Evolutionary conservation across 23 tunicate species (phyloP), one percentile per base, ranked within the genome.

Genomic region (Halocynthia roretzi): DNA sequence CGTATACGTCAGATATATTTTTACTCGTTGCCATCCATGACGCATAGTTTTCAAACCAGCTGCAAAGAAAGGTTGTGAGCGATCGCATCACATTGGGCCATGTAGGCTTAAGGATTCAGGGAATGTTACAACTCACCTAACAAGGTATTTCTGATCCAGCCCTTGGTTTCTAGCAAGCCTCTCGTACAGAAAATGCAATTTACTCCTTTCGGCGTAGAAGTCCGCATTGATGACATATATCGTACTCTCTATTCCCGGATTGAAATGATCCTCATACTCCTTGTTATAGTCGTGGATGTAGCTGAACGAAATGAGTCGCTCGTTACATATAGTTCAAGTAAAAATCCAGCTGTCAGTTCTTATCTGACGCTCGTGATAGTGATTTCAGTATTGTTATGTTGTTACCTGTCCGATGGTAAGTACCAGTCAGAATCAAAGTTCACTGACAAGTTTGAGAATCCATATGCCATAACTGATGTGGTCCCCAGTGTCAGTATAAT

Each of bases 381-480:
- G 2, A 31, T 31, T 31, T 31, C 44, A 31, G 44, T 31, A 31
- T 31, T 31, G 44, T 31, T 0, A 31, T 31, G 44, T 31, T n/a
- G 14, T 68, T 56, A 80, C 83, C 83, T 80, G 18, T 68, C 61
- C 14, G 5, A 53, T 7, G 68, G 70, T 4, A 68, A 18, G 40
- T 56, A 80, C 83, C 83, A 80, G 5, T 80, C 76, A 0, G 63
- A 51, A 80, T 80, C 83, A 51, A 31, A 80, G 14, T 58, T 44
- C 50, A 56, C 68, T 6, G 52, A 6, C 48, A 80, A 19, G 1
- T 71, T 72, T 12, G 75, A 71, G 61, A 80, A 61, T 8, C 83
- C 83, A 61, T 62, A 80, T 14, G 58, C 76, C 83, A 80, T 80
- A 10, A 69, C 8, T 68, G 58, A 77, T 8, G 83, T 53, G 14